Evolutionary conservation across 2,113 vertebrate species (phyloP).

Genomic region (Podiceps cristatus): DNA sequence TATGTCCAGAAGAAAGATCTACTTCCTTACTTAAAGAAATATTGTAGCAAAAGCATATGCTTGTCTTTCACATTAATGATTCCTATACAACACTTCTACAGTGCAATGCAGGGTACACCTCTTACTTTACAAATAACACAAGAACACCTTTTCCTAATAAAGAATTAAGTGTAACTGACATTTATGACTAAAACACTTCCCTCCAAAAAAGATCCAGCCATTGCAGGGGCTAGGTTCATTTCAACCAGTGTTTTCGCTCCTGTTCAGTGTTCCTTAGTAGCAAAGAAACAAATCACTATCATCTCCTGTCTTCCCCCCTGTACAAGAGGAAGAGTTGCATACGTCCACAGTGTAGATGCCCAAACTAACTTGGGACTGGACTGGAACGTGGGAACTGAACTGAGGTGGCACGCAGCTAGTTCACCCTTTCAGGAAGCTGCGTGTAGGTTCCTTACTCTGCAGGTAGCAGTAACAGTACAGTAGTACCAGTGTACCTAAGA

Average conservation of each 20-base stretch:
- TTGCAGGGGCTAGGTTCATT: not conserved
- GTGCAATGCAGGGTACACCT: not conserved
- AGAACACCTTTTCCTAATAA: not conserved
- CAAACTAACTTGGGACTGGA: not conserved
- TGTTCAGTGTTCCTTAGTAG: not conserved
- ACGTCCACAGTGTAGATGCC: not conserved
- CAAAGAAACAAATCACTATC: not conserved
- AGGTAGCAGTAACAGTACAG: not conserved
- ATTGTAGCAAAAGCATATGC: not conserved
- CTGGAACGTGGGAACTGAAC: not conserved
- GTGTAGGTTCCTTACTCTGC: not conserved
- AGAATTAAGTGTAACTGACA: not conserved
- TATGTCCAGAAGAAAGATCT: not conserved
- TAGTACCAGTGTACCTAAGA: not conserved
- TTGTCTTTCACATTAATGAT: not conserved
- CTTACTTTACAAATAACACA: not conserved
- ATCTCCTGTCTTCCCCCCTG: not conserved
- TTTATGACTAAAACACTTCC: not conserved
- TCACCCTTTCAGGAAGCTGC: not conserved
- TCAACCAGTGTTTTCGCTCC: not conserved
- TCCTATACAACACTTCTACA: not conserved
- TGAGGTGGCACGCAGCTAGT: not conserved
- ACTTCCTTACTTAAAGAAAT: not conserved
- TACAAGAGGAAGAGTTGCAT: not conserved
- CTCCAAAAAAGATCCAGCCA: not conserved